phyloP scores from a whole-genome alignment of 2,888 invertebrate species.

The Cephus pygmeus region DNA sequence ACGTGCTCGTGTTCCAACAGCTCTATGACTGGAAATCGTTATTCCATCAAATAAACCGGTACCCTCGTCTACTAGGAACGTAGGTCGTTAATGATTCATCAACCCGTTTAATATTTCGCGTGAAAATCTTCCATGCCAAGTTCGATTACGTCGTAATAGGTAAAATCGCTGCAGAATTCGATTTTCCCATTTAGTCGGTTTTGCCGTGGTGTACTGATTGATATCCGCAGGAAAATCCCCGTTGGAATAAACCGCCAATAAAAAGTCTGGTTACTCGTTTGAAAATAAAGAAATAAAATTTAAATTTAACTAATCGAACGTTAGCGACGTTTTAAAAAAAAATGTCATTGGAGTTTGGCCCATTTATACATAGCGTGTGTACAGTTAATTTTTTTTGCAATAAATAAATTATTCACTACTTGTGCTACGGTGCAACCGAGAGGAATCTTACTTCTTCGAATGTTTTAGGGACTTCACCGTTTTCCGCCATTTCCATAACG shows the following conservation, averaged over 20 bases:
- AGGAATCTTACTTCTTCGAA: neutral
- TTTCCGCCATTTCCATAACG: neutral
- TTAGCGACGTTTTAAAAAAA: neutral
- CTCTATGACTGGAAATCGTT: slow-evolving; percentile 60
- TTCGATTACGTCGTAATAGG: slow-evolving; percentile 32
- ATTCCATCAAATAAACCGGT: slow-evolving; percentile 48
- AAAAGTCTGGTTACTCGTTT: neutral
- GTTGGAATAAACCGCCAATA: neutral
- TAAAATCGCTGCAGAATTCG: neutral
- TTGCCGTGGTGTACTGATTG: neutral
- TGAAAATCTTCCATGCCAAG: slow-evolving; percentile 29
- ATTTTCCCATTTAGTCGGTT: neutral
- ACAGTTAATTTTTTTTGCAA: neutral
- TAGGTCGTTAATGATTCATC: slow-evolving; percentile 44
- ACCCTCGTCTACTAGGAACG: slow-evolving; percentile 26
- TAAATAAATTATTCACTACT: neutral
- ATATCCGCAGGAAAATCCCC: neutral
- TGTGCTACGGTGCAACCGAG: neutral
- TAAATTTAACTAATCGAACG: neutral
- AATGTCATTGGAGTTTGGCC: neutral
- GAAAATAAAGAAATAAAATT: neutral
- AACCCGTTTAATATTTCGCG: slow-evolving; percentile 39
- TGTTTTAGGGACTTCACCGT: neutral
- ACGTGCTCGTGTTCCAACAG: slow-evolving; percentile 36
- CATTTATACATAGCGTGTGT: neutral